A percentile compares a stretch with the other conserved stretches of the same genome.
Evolutionary conservation across 2,797 vertebrate genomes (phyloP).

Genomic region (Acomys russatus): DNA sequence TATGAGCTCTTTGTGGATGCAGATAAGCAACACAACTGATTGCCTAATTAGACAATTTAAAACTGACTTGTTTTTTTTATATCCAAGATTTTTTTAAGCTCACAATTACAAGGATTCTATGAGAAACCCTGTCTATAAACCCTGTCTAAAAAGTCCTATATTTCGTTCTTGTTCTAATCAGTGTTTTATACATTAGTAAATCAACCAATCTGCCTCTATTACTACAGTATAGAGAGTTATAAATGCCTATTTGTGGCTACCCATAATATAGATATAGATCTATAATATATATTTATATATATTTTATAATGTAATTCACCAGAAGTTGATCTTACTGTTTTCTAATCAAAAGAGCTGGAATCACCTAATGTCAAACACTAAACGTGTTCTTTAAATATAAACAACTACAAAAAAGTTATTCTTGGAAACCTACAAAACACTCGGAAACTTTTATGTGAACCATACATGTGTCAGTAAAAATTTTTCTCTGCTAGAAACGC

Average conservation of each 20-base stretch:
- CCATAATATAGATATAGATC: background rate
- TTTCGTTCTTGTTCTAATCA: constrained; percentile 19
- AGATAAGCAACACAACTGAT: constrained; percentile 78
- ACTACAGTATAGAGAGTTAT: background rate
- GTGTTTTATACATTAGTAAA: background rate
- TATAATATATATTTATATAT: background rate
- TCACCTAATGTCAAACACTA: background rate
- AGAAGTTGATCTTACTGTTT: background rate
- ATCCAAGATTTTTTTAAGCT: constrained; percentile 51
- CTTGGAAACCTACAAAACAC: background rate
- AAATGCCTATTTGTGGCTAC: background rate
- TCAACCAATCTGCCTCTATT: background rate
- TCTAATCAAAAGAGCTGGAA: background rate
- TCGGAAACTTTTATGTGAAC: background rate
- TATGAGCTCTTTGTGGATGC: constrained; percentile 68
- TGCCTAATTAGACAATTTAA: constrained; percentile 79
- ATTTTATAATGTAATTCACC: background rate
- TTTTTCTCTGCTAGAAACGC: background rate
- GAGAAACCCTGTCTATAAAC: too few relatives aligned
- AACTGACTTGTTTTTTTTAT: constrained; percentile 64
- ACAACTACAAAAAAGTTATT: background rate
- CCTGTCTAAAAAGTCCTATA: background rate
- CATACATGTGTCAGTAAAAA: background rate
- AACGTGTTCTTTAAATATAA: background rate
- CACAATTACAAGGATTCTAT: constrained; percentile 35